Base-by-base conservation (phyloP, 1,140 invertebrate genomes). In the Zaprionus capensis region DNA sequence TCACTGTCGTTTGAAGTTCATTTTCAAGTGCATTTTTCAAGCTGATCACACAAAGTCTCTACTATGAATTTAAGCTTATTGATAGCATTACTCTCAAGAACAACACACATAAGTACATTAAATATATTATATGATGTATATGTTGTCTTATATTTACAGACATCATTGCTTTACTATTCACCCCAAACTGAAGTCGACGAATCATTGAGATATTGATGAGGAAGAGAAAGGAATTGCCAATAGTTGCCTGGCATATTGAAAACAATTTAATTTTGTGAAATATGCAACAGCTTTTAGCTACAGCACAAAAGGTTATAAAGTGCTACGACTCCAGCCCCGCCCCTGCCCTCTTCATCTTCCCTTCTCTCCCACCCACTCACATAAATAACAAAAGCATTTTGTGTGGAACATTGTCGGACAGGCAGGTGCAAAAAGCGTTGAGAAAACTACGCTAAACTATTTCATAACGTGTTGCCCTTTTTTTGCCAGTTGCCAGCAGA, bases 331-430 rank as follows among this genome's bases (percentile, higher is more conserved):
- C 7, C 38, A 14, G n/a, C 41, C 41, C 41, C 14, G 4, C 1
- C n/a, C 41, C 15, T 44, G 5, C 6, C 7, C 6, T 7, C n/a
- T 4, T 14, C 34, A 26, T 6, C 34, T 36, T 12, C 3, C 0
- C n/a, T 7, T 9, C n/a, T 9, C 41, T 6, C 0, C 41, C 53
- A 28, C 12, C 12, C 20, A 46, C 20, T 22, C 34, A 57, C 36
- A 36, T 41, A 57, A 82, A 79, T 82, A 82, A 75, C 76, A 79
- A 82, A 82, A 70, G 74, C 81, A 72, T 76, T 79, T 75, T 67
- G 66, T 66, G 34, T 56, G 46, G 17, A 22, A 79, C 46, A 76
- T 76, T 75, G n/a, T 76, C 78, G 51, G 53, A 61, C 63, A 71
- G 63, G 76, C 69, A 44, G 61, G 72, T 75, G 67, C 58, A 64